Evolutionary conservation across 2,888 invertebrate species (phyloP).

Genomic region (Phalangium opilio): DNA sequence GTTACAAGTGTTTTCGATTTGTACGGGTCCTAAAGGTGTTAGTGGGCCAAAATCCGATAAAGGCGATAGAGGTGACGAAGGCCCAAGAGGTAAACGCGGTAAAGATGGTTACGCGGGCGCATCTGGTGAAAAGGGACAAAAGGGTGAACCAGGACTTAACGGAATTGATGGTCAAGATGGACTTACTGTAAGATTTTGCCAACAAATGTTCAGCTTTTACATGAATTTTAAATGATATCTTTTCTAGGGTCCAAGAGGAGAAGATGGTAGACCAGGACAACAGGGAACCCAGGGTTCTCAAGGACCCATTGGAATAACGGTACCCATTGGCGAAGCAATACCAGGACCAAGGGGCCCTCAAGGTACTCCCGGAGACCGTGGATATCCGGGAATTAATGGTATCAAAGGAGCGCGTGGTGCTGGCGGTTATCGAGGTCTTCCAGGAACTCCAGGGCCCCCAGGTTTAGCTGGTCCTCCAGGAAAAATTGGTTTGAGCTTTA

Average conservation of each 20-base stretch:
- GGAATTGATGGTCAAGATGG: slow-evolving; percentile 44
- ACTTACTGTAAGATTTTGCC: slow-evolving; percentile 7
- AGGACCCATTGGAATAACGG: slow-evolving; percentile 15
- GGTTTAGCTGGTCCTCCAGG: slow-evolving; percentile 43
- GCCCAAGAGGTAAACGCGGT: slow-evolving; percentile 21
- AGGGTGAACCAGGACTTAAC: slow-evolving; percentile 46
- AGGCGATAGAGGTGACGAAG: slow-evolving; percentile 20
- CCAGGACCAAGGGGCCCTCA: slow-evolving; percentile 40
- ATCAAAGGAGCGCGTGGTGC: slow-evolving; percentile 9
- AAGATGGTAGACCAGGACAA: slow-evolving; percentile 42
- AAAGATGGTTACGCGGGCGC: slow-evolving; percentile 18
- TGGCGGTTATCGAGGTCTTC: slow-evolving; percentile 12
- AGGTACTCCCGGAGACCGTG: slow-evolving; percentile 28
- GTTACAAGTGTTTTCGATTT: too few relatives aligned
- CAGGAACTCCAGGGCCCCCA: slow-evolving; percentile 14
- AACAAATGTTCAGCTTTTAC: too few relatives aligned
- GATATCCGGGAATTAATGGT: slow-evolving; percentile 13
- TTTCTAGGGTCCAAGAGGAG: slow-evolving; percentile 24
- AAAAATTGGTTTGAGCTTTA: slow-evolving; percentile 49
- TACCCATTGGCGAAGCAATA: slow-evolving; percentile 32
- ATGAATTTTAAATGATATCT: too few relatives aligned
- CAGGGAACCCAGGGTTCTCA: slow-evolving; percentile 50
- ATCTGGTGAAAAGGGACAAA: slow-evolving; percentile 41
- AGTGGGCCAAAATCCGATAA: slow-evolving; percentile 32
- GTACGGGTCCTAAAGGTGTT: slow-evolving; percentile 38